Evolutionary conservation across 2,797 vertebrate genomes (phyloP), one percentile per base, ranked within the genome.

Genomic region (Choloepus didactylus): DNA sequence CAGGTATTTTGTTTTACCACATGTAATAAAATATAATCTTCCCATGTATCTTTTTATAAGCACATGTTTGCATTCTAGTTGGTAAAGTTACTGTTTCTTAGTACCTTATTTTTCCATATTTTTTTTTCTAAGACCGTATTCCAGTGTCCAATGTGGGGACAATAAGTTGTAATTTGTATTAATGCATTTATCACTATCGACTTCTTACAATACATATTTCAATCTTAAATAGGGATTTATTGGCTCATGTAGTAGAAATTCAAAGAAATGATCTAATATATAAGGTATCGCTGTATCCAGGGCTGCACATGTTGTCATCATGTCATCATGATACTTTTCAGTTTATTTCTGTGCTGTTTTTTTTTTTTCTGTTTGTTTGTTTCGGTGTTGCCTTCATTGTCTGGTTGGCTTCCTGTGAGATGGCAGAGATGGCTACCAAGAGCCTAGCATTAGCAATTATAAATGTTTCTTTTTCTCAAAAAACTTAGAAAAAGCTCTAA

Each of bases 141-240:
- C 6, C 16, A 69, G 25, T 96, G 49, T 38, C 79, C 25, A 54
- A 21, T 92, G 7, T 29, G n/a, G 64, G 70, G 21, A 70, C 18
- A 89, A 4, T 81, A 90, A 72, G 23, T 41, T 89, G 76, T 73
- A 76, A 89, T 95, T 93, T 92, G 18, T 88, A 84, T 69, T 93
- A 85, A 64, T 92, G 0, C 19, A 66, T 67, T 92, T 79, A 51
- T 93, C 31, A 60, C 21, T 82, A 9, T 60, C 62, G 27, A 54
- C 19, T 46, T 92, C 14, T 62, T 69, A 27, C 44, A 92, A 49
- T 80, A 6, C 0, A 19, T 69, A 23, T 64, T 70, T 94, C 79
- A 66, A 11, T 80, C 29, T 75, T 56, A 56, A 56, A 18, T 21
- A 4, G 54, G 54, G 54, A 25, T 41, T 82, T 82, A 82, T 54